These are phyloP conservation scores for Bovichtus diacanthus DNA, from an alignment of 2,797 vertebrate species.

Conservation along the genomic window DNA sequence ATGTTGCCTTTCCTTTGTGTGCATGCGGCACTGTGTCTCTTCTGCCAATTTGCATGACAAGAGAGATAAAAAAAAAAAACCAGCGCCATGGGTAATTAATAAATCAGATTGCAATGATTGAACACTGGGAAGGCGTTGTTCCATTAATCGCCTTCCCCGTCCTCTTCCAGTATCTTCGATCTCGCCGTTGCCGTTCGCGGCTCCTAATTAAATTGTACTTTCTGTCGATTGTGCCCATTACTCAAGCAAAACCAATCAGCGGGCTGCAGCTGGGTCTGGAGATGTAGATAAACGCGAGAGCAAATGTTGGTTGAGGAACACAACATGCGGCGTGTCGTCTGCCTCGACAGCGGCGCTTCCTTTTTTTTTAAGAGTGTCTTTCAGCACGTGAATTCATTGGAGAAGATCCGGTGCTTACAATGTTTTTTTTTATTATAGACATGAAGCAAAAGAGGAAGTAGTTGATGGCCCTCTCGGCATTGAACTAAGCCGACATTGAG, in stretches of 20 bases:
- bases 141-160: conserved; percentile 73
- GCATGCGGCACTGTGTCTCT: conserved; percentile 27
- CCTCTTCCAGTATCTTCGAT: conserved; percentile 75
- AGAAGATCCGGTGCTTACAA: conserved; percentile 6
- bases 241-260: conserved; percentile 79
- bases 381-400: background rate
- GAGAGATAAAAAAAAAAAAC: conserved; percentile 52
- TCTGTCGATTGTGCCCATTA: conserved; percentile 79
- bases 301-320: conserved; percentile 66
- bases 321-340: conserved; percentile 20
- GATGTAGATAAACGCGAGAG: conserved; percentile 65
- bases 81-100: conserved; percentile 75
- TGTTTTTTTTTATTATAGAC: conserved; percentile 1
- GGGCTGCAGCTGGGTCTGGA: conserved; percentile 65
- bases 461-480: background rate
- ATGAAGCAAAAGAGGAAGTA: background rate
- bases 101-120: conserved; percentile 77
- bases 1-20: conserved; percentile 8
- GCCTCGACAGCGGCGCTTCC: conserved; percentile 12
- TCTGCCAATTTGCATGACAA: conserved; percentile 64
- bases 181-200: conserved; percentile 56
- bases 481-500: background rate
- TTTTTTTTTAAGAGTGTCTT: background rate
- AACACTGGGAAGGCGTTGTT: conserved; percentile 68
- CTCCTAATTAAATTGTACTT: conserved; percentile 81